These are phyloP conservation scores for Orthonyx spaldingii DNA, from an alignment of 2,113 vertebrate genomes.

Conservation along the genomic window DNA sequence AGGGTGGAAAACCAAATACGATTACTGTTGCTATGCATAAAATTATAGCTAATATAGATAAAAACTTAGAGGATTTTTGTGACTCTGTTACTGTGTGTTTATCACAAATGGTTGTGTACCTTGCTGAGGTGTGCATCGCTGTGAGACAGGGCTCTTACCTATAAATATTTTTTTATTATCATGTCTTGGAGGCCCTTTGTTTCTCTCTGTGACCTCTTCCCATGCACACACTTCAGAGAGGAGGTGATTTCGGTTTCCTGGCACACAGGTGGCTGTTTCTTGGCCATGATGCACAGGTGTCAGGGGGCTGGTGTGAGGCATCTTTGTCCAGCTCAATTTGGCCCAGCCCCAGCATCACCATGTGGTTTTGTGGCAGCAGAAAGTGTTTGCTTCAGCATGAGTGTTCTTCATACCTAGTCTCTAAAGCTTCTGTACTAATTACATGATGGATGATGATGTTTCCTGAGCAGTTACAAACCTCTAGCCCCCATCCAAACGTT, in stretches of 20 bases:
- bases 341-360: background rate
- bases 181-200: background rate
- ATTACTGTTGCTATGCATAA: background rate
- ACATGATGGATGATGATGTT: background rate
- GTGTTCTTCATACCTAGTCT: background rate
- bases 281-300: accelerated
- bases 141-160: background rate
- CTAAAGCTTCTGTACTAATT: background rate
- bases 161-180: background rate
- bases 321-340: background rate
- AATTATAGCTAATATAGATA: background rate
- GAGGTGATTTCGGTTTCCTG: background rate
- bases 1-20: accelerated
- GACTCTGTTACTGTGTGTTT: background rate
- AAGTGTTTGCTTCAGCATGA: background rate
- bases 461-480: background rate
- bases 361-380: background rate
- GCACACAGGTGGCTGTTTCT: background rate
- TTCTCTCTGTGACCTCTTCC: background rate
- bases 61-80: background rate
- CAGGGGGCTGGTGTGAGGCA: background rate
- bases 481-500: accelerated
- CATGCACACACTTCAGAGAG: accelerated
- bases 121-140: background rate
- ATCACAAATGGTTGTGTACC: background rate